These are phyloP conservation scores for Taurulus bubalis DNA, from an alignment of 2,113 vertebrate genomes.

Conservation along the genomic window DNA sequence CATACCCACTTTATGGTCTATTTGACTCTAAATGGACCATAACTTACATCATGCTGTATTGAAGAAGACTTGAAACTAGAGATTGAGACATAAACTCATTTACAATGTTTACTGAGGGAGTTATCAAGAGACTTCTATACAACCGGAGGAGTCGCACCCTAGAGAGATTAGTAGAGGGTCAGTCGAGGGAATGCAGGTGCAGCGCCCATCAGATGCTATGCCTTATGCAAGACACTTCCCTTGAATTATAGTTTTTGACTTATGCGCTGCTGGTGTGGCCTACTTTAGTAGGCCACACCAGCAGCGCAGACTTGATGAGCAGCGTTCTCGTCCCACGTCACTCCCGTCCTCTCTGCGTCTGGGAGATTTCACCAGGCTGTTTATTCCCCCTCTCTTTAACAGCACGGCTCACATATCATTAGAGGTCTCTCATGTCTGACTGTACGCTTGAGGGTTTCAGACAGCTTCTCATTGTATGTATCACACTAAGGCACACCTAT, in stretches of 20 bases:
- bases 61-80: not conserved
- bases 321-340: constrained; percentile 13
- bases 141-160: too few relatives aligned
- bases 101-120: too few relatives aligned
- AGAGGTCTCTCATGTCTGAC: constrained; percentile 21
- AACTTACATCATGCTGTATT: not conserved
- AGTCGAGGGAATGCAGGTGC: not conserved
- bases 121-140: too few relatives aligned
- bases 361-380: not conserved
- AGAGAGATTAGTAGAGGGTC: too few relatives aligned
- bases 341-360: constrained; percentile 8
- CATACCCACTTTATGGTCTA: not conserved
- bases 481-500: not conserved
- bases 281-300: not conserved
- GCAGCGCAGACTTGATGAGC: not conserved
- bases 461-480: constrained; percentile 11
- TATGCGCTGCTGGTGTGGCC: too few relatives aligned
- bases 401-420: not conserved
- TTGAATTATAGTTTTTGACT: too few relatives aligned
- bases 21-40: not conserved
- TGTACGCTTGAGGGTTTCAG: constrained; percentile 6
- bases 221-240: too few relatives aligned
- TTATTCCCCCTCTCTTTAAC: constrained; percentile 13
- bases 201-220: too few relatives aligned
- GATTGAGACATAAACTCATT: not conserved